phyloP scores from a whole-genome alignment of 2,113 vertebrate genomes.

The Lonchura striata region DNA sequence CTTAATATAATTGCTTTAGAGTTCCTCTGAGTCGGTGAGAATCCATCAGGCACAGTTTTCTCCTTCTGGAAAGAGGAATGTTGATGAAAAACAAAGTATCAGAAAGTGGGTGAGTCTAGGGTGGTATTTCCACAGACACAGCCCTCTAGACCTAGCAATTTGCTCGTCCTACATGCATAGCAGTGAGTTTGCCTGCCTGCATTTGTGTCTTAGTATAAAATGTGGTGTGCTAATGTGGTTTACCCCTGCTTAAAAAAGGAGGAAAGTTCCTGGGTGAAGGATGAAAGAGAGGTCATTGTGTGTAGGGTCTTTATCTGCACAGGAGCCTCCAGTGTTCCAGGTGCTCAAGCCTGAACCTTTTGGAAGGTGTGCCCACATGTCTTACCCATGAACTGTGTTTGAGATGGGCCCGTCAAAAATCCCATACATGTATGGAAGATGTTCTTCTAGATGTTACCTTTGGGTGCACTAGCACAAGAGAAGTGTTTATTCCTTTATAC shows the following conservation, averaged over 20 bases:
- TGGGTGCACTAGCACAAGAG: background rate
- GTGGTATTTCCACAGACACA: background rate
- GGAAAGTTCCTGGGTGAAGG: background rate
- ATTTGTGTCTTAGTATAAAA: background rate
- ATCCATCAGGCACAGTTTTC: background rate
- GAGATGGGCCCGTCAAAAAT: background rate
- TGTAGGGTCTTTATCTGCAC: background rate
- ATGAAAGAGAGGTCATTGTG: background rate
- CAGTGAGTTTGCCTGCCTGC: background rate
- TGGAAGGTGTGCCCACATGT: background rate
- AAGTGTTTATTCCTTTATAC: background rate
- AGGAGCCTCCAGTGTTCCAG: background rate
- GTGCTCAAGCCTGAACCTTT: background rate
- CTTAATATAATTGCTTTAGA: background rate
- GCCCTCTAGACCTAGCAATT: background rate
- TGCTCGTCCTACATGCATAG: background rate
- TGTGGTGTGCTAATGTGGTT: background rate
- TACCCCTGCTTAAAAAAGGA: background rate
- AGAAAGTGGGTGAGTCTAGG: background rate
- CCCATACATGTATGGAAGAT: accelerated
- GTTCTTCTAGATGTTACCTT: background rate
- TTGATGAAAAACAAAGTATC: background rate
- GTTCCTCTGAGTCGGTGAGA: background rate
- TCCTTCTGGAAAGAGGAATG: background rate
- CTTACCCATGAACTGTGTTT: background rate